These are phyloP conservation scores for Stenurella melanura DNA, from an alignment of 2,888 invertebrate species.

Conservation along the genomic window DNA sequence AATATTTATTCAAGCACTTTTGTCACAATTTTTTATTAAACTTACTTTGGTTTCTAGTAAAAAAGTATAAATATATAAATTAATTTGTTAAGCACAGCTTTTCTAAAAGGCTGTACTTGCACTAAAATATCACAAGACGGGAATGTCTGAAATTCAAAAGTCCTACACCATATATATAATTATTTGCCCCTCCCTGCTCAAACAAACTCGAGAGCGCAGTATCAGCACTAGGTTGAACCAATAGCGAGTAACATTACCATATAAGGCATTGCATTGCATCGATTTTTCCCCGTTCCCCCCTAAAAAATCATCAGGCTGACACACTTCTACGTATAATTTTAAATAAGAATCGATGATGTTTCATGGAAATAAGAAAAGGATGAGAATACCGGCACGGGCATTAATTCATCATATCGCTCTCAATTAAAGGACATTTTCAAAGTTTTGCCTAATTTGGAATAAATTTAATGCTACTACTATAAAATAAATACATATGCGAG, in stretches of 20 bases:
- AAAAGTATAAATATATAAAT: slow-evolving; percentile 64
- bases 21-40: slow-evolving; percentile 46
- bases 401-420: background rate
- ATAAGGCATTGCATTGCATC: slow-evolving; percentile 84
- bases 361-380: slow-evolving; percentile 51
- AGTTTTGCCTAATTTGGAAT: slow-evolving; percentile 32
- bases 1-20: slow-evolving; percentile 45
- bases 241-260: slow-evolving; percentile 85
- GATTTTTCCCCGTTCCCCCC: slow-evolving; percentile 71
- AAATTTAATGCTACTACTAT: slow-evolving; percentile 12
- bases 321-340: slow-evolving; percentile 62
- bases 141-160: slow-evolving; percentile 68
- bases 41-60: slow-evolving; percentile 65
- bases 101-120: slow-evolving; percentile 59
- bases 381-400: slow-evolving; percentile 35
- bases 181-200: slow-evolving; percentile 75
- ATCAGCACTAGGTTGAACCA: slow-evolving; percentile 72
- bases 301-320: slow-evolving; percentile 58
- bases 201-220: slow-evolving; percentile 68
- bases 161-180: slow-evolving; percentile 74
- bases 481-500: background rate
- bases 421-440: slow-evolving; percentile 27
- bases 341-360: slow-evolving; percentile 56
- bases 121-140: slow-evolving; percentile 69
- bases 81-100: slow-evolving; percentile 63